Conservation (phyloP, 2,797 vertebrate species). For the Phoebastria nigripes region DNA sequence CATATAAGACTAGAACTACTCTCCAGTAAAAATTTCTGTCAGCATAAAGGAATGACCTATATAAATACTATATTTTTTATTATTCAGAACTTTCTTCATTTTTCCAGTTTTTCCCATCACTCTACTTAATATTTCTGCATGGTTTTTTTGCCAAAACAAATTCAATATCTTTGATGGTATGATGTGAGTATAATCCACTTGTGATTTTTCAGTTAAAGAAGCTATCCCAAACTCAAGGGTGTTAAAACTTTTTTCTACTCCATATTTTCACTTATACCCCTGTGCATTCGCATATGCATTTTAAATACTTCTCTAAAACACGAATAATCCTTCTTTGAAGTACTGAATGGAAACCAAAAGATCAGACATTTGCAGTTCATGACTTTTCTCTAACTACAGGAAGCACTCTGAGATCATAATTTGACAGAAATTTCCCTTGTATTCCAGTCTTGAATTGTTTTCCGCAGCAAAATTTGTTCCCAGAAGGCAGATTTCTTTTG, state of each 20-base stretch:
- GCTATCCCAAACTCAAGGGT: conserved; percentile 57
- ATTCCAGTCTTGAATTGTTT: not conserved
- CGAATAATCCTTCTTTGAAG: conserved; percentile 52
- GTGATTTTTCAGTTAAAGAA: conserved; percentile 58
- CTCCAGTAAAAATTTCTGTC: conserved; percentile 19
- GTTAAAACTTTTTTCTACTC: conserved; percentile 49
- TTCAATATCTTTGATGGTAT: conserved; percentile 51
- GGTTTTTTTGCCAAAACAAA: conserved; percentile 41
- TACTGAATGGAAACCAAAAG: conserved; percentile 47
- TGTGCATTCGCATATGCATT: conserved; percentile 52
- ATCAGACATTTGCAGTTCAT: conserved; percentile 45
- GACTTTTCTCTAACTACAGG: conserved; percentile 8
- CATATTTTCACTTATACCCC: conserved; percentile 49
- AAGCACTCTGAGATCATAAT: conserved; percentile 4
- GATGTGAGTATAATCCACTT: conserved; percentile 47
- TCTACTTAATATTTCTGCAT: conserved; percentile 42
- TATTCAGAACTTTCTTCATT: conserved; percentile 42
- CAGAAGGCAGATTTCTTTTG: not conserved
- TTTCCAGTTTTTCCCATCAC: conserved; percentile 19
- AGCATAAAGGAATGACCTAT: conserved; percentile 55
- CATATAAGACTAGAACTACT: not conserved
- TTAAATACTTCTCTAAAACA: conserved; percentile 40
- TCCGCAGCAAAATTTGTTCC: not conserved
- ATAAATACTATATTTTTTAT: conserved; percentile 53
- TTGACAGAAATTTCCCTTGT: conserved; percentile 14